A percentile compares a stretch with the other conserved stretches of the same genome.
phyloP scores from a whole-genome alignment of 2,113 vertebrate genomes.

The Sprattus sprattus region DNA sequence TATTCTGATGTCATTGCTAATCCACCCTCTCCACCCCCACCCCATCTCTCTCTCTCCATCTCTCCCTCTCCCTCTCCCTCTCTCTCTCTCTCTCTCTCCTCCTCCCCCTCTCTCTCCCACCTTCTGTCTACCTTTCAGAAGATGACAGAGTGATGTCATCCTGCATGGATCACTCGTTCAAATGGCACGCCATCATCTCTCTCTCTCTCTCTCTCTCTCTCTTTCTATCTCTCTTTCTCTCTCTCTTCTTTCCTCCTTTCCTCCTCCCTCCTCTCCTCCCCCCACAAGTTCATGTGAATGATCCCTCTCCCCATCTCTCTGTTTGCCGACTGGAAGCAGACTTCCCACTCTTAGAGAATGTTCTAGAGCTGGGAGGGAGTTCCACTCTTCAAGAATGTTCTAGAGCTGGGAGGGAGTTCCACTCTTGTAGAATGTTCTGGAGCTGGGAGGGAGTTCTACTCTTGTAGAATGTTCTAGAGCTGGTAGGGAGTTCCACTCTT shows the following conservation, averaged over 20 bases:
- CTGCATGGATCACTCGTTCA: slow-evolving; percentile 29
- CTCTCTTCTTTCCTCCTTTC: no score
- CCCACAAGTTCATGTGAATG: neutral
- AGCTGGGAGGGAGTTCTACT: no score
- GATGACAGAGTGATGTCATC: slow-evolving; percentile 51
- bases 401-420: no score
- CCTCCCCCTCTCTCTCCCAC: neutral
- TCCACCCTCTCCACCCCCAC: neutral
- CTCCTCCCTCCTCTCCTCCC: neutral
- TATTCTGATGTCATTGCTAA: slow-evolving; percentile 51
- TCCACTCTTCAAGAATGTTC: no score
- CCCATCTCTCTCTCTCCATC: slow-evolving; percentile 8
- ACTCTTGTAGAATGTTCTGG: no score
- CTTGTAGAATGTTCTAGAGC: no score
- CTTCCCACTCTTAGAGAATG: no score
- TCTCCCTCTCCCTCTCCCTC: neutral
- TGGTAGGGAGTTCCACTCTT: no score
- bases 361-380: no score
- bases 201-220: neutral
- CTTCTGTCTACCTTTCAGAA: slow-evolving; percentile 30
- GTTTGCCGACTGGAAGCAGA: no score
- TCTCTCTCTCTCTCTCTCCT: slow-evolving; percentile 13
- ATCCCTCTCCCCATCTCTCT: no score
- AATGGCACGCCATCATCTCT: neutral
- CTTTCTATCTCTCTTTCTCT: neutral